A percentile compares a stretch with the other conserved stretches of the same genome.
phyloP scores from a whole-genome alignment of 2,113 vertebrate genomes.

The Neotragus moschatus region DNA sequence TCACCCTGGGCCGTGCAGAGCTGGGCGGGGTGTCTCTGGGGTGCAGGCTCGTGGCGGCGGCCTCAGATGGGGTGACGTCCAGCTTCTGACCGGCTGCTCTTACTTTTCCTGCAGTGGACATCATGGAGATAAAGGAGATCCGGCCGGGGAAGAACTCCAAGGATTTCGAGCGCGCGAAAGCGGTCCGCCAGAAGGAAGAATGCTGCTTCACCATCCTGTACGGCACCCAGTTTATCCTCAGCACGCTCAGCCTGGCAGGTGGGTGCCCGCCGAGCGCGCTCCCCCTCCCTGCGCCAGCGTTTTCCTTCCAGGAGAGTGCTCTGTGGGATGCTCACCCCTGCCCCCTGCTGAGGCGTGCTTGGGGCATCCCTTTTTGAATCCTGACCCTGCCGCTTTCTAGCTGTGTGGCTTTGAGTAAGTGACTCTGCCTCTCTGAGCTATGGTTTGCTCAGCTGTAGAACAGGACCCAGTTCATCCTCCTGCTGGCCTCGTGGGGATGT shows the following conservation, averaged over 20 bases:
- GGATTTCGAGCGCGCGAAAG: slow-evolving; percentile 95
- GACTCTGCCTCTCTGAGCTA: not conserved
- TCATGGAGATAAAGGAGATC: slow-evolving; percentile 95
- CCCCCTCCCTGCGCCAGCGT: accelerated
- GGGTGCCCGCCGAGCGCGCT: not conserved
- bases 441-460: not conserved
- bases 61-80: accelerated
- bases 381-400: not conserved
- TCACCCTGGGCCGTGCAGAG: not conserved
- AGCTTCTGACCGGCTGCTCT: not conserved
- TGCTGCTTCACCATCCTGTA: slow-evolving; percentile 94
- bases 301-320: not conserved
- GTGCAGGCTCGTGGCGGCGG: accelerated
- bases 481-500: accelerated
- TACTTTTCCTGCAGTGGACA: slow-evolving; percentile 87
- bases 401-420: not conserved
- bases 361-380: not conserved
- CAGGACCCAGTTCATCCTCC: not conserved
- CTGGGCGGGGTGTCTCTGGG: not conserved
- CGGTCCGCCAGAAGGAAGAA: slow-evolving; percentile 86
- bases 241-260: slow-evolving; percentile 94
- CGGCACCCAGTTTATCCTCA: slow-evolving; percentile 94
- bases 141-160: slow-evolving; percentile 93
- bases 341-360: accelerated
- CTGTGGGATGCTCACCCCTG: not conserved